phyloP scores from a whole-genome alignment of 2,888 invertebrate genomes.

The Sinelater perroti region DNA sequence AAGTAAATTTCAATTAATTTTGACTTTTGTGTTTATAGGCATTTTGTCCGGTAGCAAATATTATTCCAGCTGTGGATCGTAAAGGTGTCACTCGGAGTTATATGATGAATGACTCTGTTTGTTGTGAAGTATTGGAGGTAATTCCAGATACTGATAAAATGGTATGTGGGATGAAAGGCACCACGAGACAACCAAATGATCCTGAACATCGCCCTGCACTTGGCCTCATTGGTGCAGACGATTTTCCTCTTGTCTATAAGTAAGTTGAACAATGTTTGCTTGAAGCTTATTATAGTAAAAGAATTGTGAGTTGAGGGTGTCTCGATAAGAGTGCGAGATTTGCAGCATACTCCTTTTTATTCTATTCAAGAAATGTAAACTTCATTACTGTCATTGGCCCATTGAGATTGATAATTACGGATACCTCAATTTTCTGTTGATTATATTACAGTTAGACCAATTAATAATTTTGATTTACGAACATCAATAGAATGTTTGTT shows the following conservation, averaged over 20 bases:
- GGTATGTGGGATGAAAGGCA: constrained; percentile 86
- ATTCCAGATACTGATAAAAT: constrained; percentile 88
- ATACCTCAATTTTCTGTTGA: too few relatives aligned
- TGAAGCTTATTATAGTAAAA: too few relatives aligned
- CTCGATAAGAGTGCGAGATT: too few relatives aligned
- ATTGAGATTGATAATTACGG: too few relatives aligned
- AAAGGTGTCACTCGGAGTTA: constrained; percentile 79
- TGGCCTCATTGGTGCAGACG: constrained; percentile 83
- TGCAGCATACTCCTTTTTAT: too few relatives aligned
- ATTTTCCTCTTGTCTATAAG: constrained; percentile 86
- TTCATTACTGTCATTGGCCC: too few relatives aligned
- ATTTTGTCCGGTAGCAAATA: constrained; percentile 74
- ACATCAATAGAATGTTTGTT: too few relatives aligned
- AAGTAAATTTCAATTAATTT: neutral
- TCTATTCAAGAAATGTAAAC: too few relatives aligned
- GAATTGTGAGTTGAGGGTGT: too few relatives aligned
- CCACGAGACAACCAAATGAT: constrained; percentile 73
- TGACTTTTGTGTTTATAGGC: constrained; percentile 62
- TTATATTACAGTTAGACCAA: too few relatives aligned
- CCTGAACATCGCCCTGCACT: constrained; percentile 77
- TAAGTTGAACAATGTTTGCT: constrained; percentile 65
- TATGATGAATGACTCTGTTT: constrained; percentile 84
- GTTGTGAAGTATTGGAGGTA: constrained; percentile 88
- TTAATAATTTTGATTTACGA: too few relatives aligned
- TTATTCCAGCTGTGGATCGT: constrained; percentile 83